These are phyloP conservation scores for Colostygia pectinataria DNA, from an alignment of 2,888 invertebrate genomes.

Conservation along the genomic window DNA sequence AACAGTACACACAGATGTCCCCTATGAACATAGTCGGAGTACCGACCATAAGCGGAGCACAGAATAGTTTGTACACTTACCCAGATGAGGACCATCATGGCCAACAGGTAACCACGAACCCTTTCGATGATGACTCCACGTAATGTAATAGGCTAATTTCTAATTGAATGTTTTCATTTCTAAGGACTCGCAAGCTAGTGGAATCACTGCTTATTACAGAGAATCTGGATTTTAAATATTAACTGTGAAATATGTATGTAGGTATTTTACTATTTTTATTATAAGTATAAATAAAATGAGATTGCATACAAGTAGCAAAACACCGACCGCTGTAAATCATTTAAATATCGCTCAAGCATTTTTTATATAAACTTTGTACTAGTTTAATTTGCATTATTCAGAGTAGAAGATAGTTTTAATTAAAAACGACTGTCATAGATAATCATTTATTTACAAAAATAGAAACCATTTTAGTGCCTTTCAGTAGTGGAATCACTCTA, in stretches of 20 bases:
- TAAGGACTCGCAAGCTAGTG: slow-evolving; percentile 52
- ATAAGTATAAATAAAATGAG: too few relatives aligned
- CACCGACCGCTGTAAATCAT: slow-evolving; percentile 34
- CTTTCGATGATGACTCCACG: slow-evolving; percentile 67
- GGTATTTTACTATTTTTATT: slow-evolving; percentile 19
- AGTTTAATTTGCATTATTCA: slow-evolving; percentile 20
- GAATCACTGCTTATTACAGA: slow-evolving; percentile 51
- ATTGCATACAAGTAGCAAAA: too few relatives aligned
- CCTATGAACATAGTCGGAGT: slow-evolving; percentile 73
- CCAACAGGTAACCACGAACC: slow-evolving; percentile 69
- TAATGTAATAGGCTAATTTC: slow-evolving; percentile 40
- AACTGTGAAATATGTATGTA: slow-evolving; percentile 31
- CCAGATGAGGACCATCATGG: slow-evolving; percentile 62
- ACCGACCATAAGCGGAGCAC: slow-evolving; percentile 61
- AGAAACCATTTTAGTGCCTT: slow-evolving; percentile 63
- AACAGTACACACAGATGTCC: slow-evolving; percentile 57
- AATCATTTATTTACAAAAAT: slow-evolving; percentile 79
- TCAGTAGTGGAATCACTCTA: slow-evolving; percentile 48
- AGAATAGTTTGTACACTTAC: slow-evolving; percentile 64
- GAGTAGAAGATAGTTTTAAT: slow-evolving; percentile 20
- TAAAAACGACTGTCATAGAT: slow-evolving; percentile 43
- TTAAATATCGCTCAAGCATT: slow-evolving; percentile 52
- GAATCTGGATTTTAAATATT: slow-evolving; percentile 54
- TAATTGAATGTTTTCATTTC: slow-evolving; percentile 45
- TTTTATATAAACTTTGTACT: slow-evolving; percentile 23